Base-by-base conservation (phyloP, 2,797 vertebrate species). In the Poecile montanus region DNA sequence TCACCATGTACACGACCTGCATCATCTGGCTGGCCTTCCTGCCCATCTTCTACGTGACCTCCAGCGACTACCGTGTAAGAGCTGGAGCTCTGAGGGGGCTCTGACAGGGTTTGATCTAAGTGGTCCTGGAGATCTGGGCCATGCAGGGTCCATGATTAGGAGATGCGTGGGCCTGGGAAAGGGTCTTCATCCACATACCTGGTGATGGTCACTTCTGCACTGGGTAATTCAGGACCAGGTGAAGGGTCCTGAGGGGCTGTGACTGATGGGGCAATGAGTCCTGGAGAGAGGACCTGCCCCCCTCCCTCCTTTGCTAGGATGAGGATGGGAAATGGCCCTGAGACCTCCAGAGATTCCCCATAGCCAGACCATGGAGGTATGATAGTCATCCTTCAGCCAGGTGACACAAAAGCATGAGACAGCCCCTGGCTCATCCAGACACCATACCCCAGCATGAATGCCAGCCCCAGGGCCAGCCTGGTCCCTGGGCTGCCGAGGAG, bases 21-120 rank as follows among this genome's bases (percentile, higher is more conserved):
- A 99, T 99, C 98, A 99, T 99, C 98, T 99, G 99, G 99, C 98
- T 99, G 71, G 99, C 99, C 58, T 99, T 99, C 97, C 98, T 99
- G 96, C 99, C 99, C 74, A 99, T 99, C 98, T 99, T 99, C 98
- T 99, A 99, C 0, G 99, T 99, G 97, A 99, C 99, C 60, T 99
- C 99, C 97, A 99, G 99, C 12, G 99, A 99, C 97, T 99, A 99
- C 96, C 98, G 99, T 98, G 99, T 99, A 98, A 99, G 95, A 91
- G 72, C 45, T 26, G n/a, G 38, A 44, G 57, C 61, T 82, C 11
- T 40, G n/a, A 32, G 45, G 14, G 57, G 40, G 9, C 45, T 91
- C 34, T 60, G 18, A 25, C 0, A 58, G 51, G 27, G 51, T 38
- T 51, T 29, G 6, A 20, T 23, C 45, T 38, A 51, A 73, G 96